Evolutionary conservation across 2,797 vertebrate species (phyloP).

Genomic region (Sciurus carolinensis): DNA sequence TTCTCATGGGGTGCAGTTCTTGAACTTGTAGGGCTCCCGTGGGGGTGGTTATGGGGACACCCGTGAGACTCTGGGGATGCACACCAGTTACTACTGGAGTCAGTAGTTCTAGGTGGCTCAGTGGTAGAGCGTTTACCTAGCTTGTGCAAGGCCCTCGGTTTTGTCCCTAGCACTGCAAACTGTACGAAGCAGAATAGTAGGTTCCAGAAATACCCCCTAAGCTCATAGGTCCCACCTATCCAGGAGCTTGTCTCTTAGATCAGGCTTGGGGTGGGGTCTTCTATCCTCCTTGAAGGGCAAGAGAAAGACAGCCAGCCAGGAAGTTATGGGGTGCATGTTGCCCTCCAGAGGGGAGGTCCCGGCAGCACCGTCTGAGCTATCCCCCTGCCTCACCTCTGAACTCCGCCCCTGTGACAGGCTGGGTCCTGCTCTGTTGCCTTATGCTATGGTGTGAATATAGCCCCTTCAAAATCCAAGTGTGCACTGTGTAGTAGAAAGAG

Average conservation of each 20-base stretch:
- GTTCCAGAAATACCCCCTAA: not conserved
- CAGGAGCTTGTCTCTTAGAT: not conserved
- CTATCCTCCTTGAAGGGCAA: not conserved
- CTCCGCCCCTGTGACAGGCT: not conserved
- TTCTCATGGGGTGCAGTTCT: not conserved
- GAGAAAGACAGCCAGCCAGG: not conserved
- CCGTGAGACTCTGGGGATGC: not conserved
- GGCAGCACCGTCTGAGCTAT: not conserved
- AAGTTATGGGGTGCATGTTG: not conserved
- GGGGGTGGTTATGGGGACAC: rapidly evolving
- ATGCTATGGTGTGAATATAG: not conserved
- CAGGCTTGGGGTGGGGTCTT: not conserved
- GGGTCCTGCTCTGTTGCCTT: not conserved
- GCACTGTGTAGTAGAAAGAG: not conserved
- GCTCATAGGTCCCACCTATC: not conserved
- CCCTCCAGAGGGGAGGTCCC: not conserved
- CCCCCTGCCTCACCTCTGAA: too few relatives aligned
- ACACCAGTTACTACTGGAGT: not conserved
- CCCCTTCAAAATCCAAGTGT: not conserved
- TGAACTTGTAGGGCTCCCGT: not conserved
- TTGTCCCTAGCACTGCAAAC: not conserved
- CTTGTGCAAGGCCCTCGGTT: not conserved
- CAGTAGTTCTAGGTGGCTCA: not conserved
- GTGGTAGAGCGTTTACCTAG: not conserved
- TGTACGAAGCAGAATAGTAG: not conserved